phyloP scores from a whole-genome alignment of 2,797 vertebrate genomes.

The Melanotaenia boesemani region DNA sequence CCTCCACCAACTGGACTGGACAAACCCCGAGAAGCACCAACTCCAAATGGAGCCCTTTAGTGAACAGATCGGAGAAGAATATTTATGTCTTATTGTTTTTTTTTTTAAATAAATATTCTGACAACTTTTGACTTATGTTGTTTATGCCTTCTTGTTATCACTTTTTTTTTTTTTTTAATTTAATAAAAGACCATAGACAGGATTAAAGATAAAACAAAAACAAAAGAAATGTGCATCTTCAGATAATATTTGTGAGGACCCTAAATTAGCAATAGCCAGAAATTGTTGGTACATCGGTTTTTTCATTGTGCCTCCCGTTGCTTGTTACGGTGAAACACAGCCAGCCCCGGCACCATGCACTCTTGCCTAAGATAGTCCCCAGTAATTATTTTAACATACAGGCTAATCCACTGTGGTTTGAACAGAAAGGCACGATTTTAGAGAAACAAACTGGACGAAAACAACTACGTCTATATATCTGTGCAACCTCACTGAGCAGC shows the following conservation, averaged over 20 bases:
- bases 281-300: neutral
- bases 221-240: neutral
- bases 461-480: neutral
- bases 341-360: neutral
- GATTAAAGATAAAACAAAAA: neutral
- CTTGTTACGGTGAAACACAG: neutral
- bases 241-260: neutral
- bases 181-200: neutral
- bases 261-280: neutral
- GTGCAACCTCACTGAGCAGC: neutral
- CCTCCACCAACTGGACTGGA: conserved; percentile 76
- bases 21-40: conserved; percentile 83
- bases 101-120: neutral
- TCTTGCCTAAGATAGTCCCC: neutral
- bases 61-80: conserved; percentile 13
- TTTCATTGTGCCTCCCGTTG: neutral
- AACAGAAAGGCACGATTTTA: neutral
- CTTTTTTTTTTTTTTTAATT: neutral
- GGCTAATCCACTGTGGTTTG: neutral
- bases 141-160: neutral
- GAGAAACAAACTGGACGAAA: neutral
- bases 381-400: neutral
- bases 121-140: neutral
- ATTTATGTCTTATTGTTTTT: neutral
- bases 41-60: conserved; percentile 89